Evolutionary conservation across 2,888 invertebrate genomes (phyloP).

Genomic region (Cloeon dipterum): DNA sequence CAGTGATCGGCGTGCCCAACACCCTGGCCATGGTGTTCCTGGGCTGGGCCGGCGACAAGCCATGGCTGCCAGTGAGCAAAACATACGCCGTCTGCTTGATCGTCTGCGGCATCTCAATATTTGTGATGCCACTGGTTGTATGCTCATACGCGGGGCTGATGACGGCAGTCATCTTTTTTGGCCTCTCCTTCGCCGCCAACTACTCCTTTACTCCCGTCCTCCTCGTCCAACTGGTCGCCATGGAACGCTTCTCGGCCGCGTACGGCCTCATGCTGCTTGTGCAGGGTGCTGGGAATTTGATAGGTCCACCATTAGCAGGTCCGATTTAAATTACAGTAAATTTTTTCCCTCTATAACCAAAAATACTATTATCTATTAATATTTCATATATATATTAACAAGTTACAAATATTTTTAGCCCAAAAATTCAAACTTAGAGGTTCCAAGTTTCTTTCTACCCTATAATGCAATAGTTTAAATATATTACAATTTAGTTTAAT

Average conservation of each 20-base stretch:
- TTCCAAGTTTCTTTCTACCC: too few relatives aligned
- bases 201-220: conserved; percentile 80
- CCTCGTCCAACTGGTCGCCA: conserved; percentile 67
- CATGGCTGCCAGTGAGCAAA: conserved; percentile 48
- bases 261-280: conserved; percentile 71
- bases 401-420: too few relatives aligned
- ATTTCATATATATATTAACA: too few relatives aligned
- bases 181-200: conserved; percentile 76
- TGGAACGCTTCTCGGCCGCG: conserved; percentile 76
- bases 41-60: conserved; percentile 70
- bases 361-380: too few relatives aligned
- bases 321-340: conserved; percentile 9
- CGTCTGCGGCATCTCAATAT: conserved; percentile 40
- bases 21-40: conserved; percentile 36
- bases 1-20: conserved; percentile 68
- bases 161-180: conserved; percentile 52
- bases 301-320: conserved; percentile 84
- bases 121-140: conserved; percentile 37
- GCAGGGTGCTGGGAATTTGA: conserved; percentile 71
- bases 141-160: conserved; percentile 31
- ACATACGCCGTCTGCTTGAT: conserved; percentile 67
- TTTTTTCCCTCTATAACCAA: too few relatives aligned
- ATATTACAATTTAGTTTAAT: conserved; percentile 5
- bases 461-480: too few relatives aligned
- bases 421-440: too few relatives aligned